Conservation (phyloP, 2,888 invertebrate genomes). For the Alloplasta piceator region DNA sequence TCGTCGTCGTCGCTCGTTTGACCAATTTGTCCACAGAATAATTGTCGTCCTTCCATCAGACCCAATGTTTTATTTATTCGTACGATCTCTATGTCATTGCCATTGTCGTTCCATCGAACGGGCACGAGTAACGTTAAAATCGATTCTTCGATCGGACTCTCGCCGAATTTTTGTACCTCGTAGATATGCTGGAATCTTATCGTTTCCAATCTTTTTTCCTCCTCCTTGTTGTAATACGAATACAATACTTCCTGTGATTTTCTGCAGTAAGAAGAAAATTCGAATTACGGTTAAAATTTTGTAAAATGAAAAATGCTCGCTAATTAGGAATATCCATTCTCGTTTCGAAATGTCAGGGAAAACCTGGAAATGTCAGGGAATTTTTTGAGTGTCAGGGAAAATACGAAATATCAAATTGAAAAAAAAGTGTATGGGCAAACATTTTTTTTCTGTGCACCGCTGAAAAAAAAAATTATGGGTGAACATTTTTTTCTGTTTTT, state of each 20-base stretch:
- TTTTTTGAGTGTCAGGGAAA: too few species aligned
- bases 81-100: conserved; percentile 64
- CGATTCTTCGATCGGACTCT: conserved; percentile 81
- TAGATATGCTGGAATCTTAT: conserved; percentile 78
- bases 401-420: too few species aligned
- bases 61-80: conserved; percentile 68
- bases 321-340: too few species aligned
- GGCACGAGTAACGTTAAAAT: conserved; percentile 79
- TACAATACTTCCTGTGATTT: conserved; percentile 80
- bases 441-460: too few species aligned
- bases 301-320: too few species aligned
- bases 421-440: too few species aligned
- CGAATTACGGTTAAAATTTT: conserved; percentile 28
- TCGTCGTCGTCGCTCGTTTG: background rate
- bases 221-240: conserved; percentile 76
- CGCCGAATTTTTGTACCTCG: conserved; percentile 80
- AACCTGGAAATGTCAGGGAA: too few species aligned
- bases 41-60: conserved; percentile 67
- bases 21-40: conserved; percentile 62
- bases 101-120: conserved; percentile 63
- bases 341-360: too few species aligned
- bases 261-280: conserved; percentile 69
- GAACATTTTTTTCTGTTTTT: too few species aligned
- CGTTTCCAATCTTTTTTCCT: conserved; percentile 72
- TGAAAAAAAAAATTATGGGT: too few species aligned